Evolutionary conservation across 2,888 invertebrate species (phyloP).

Genomic region (Augiades crinisus): DNA sequence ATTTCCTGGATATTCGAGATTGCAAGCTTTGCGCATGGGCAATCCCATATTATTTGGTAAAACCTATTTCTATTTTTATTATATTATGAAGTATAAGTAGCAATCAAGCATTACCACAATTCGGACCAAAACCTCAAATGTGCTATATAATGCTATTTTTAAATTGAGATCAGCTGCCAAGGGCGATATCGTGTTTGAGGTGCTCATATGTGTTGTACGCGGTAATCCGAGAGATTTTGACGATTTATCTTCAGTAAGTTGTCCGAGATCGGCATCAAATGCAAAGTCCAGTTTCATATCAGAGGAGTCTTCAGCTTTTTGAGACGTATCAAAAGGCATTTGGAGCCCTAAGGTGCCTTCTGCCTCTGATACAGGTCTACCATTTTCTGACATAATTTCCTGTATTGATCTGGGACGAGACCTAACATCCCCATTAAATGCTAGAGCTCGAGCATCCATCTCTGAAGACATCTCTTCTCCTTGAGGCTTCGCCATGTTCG

Average conservation of each 20-base stretch:
- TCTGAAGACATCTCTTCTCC: slow-evolving; percentile 76
- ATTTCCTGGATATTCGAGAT: too few species aligned
- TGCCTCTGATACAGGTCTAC: slow-evolving; percentile 57
- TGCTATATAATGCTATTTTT: slow-evolving; percentile 96
- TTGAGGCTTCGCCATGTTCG: slow-evolving; percentile 68
- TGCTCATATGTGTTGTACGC: slow-evolving; percentile 83
- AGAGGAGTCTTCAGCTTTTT: slow-evolving; percentile 87
- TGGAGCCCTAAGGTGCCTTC: slow-evolving; percentile 82
- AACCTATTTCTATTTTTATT: too few species aligned
- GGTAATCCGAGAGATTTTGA: slow-evolving; percentile 74
- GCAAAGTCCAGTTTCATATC: slow-evolving; percentile 96
- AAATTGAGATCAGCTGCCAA: slow-evolving; percentile 95
- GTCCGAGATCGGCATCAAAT: slow-evolving; percentile 91
- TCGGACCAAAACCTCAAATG: too few species aligned
- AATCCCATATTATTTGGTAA: too few species aligned
- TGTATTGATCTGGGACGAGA: slow-evolving; percentile 68
- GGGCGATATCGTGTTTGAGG: slow-evolving; percentile 88
- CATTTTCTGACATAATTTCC: slow-evolving; percentile 67
- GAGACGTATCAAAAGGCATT: slow-evolving; percentile 83
- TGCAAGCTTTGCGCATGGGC: too few species aligned
- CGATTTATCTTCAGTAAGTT: slow-evolving; percentile 87
- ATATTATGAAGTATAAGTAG: too few species aligned
- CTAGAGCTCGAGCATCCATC: slow-evolving; percentile 64
- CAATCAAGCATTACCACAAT: too few species aligned
- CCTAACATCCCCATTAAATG: slow-evolving; percentile 70